These are phyloP conservation scores for Bicyclus anynana DNA, from an alignment of 1,140 invertebrate genomes.

Conservation along the genomic window DNA sequence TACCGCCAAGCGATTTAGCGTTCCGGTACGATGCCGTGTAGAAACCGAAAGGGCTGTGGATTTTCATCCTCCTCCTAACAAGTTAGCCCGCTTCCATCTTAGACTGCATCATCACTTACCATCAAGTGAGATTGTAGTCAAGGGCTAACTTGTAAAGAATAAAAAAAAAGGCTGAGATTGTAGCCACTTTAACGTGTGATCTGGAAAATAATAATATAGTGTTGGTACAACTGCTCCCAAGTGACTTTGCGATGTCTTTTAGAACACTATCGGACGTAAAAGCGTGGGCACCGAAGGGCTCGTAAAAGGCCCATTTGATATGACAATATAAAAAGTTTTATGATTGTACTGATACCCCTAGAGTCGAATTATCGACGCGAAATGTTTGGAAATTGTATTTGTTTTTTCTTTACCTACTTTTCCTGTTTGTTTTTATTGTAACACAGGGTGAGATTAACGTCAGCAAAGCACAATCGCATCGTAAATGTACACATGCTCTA, in stretches of 20 bases:
- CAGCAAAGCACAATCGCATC: no score
- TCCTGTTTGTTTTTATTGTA: background rate
- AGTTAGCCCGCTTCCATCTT: no score
- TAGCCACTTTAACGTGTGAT: background rate
- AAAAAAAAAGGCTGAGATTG: no score
- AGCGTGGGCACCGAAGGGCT: constrained; percentile 17
- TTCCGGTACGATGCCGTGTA: no score
- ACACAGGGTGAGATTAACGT: background rate
- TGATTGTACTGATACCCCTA: constrained; percentile 23
- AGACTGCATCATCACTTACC: no score
- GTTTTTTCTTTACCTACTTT: background rate
- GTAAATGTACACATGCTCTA: no score
- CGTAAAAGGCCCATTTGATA: constrained; percentile 33
- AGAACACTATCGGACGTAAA: constrained; percentile 40
- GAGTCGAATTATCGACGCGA: constrained; percentile 22
- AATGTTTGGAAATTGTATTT: constrained; percentile 14
- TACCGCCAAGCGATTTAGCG: no score
- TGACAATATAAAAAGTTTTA: constrained; percentile 40
- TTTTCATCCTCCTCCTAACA: no score
- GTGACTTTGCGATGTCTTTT: constrained; percentile 39
- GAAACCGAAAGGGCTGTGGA: no score
- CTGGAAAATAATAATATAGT: constrained; percentile 7
- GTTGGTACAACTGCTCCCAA: constrained; percentile 39
- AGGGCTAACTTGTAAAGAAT: no score
- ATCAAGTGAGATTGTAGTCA: no score